phyloP scores from a whole-genome alignment of 2,888 invertebrate genomes.

The Nymphalis polychloros region DNA sequence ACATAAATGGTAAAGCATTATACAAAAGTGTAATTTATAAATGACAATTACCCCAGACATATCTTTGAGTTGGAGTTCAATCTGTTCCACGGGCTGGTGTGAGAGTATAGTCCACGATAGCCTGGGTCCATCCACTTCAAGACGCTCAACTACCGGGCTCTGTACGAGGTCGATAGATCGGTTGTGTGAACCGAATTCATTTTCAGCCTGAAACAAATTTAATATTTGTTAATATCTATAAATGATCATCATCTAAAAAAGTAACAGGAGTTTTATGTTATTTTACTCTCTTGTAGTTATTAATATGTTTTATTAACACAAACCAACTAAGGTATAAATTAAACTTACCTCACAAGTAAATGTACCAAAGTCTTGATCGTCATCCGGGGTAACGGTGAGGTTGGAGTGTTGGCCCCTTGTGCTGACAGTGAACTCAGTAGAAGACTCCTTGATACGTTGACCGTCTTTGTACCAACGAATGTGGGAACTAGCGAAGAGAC shows the following conservation, averaged over 20 bases:
- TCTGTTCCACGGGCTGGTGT: slow-evolving; percentile 57
- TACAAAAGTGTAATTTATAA: neutral
- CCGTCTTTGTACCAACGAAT: slow-evolving; percentile 72
- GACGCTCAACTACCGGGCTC: slow-evolving; percentile 59
- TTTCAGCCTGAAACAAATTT: slow-evolving; percentile 57
- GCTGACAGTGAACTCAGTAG: slow-evolving; percentile 50
- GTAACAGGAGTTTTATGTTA: too few species aligned
- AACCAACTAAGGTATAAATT: neutral
- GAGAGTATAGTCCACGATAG: slow-evolving; percentile 63
- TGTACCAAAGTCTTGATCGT: slow-evolving; percentile 63
- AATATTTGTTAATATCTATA: too few species aligned
- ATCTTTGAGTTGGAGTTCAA: slow-evolving; percentile 55
- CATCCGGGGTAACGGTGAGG: slow-evolving; percentile 57
- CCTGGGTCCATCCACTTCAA: slow-evolving; percentile 54
- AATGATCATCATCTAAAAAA: too few species aligned
- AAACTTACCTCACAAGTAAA: slow-evolving; percentile 68
- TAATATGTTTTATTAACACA: neutral
- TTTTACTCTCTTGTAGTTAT: too few species aligned
- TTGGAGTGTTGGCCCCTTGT: slow-evolving; percentile 59
- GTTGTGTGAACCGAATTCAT: slow-evolving; percentile 61
- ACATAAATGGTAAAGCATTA: too few species aligned
- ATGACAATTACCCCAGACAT: slow-evolving; percentile 46
- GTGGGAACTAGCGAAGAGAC: slow-evolving; percentile 48
- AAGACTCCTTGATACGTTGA: slow-evolving; percentile 48
- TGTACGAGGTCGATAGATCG: slow-evolving; percentile 66